A percentile compares a stretch with the other conserved stretches of the same genome.
phyloP scores from a whole-genome alignment of 64 coral and sea anemone species.

The Stichodactyla helianthus region DNA sequence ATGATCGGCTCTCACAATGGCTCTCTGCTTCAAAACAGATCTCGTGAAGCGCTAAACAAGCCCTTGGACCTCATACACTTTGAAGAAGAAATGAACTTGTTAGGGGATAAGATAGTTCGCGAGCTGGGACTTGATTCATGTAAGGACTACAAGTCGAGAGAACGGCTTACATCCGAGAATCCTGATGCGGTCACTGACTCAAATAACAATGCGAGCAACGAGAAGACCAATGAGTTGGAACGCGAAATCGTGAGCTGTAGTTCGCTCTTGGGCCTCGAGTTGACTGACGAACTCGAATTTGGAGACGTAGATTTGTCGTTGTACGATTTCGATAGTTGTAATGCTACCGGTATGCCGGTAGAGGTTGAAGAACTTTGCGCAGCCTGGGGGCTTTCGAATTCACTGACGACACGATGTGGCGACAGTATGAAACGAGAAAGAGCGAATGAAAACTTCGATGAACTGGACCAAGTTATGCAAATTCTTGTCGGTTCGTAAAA shows the following conservation, averaged over 20 bases:
- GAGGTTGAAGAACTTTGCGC: constrained; percentile 76
- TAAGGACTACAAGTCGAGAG: constrained; percentile 25
- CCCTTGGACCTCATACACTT: constrained; percentile 29
- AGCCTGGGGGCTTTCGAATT: constrained; percentile 48
- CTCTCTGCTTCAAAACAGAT: not conserved
- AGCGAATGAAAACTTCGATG: constrained; percentile 64
- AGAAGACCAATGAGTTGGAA: constrained; percentile 43
- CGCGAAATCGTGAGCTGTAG: constrained; percentile 66
- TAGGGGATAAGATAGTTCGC: constrained; percentile 73
- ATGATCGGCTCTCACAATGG: constrained; percentile 10
- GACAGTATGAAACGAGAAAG: constrained; percentile 75
- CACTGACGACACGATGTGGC: constrained; percentile 51
- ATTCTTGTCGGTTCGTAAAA: constrained; percentile 85
- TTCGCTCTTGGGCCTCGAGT: constrained; percentile 69
- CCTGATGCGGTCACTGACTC: constrained; percentile 19
- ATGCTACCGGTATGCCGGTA: constrained; percentile 34
- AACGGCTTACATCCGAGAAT: constrained; percentile 12
- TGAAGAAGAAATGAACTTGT: constrained; percentile 63
- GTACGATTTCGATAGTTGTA: constrained; percentile 85
- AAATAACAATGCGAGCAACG: constrained; percentile 49
- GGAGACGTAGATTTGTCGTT: constrained; percentile 94
- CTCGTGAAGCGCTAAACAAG: not conserved
- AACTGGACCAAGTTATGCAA: constrained; percentile 99
- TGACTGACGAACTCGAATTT: constrained; percentile 87
- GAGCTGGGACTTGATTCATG: constrained; percentile 65